Base-by-base conservation (phyloP, 2,797 vertebrate genomes). In the Cynodonichthys magdalenae region DNA sequence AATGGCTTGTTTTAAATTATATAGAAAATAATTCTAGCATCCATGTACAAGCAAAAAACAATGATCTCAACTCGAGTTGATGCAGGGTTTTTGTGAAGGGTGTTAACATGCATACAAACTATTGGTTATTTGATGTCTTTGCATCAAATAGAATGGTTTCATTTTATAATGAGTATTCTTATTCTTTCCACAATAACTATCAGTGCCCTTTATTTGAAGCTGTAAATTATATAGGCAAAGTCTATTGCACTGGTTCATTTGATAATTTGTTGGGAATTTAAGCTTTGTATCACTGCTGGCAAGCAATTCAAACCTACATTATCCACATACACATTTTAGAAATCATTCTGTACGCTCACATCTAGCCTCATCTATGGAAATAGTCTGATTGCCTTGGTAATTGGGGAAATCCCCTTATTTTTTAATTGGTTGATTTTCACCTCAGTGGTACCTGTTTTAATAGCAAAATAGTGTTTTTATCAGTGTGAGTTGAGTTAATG, bases 221-320 rank as follows among this genome's bases (percentile, higher is more conserved):
- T 63, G 24, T 29, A 46, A 1, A 45, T 68, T 63, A 53, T 63
- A 53, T 63, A 54, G 59, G 58, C 61, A 53, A 36, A 71, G 60
- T 55, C 47, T 52, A 36, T 45, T 28, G 47, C 24, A 24, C n/a
- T 52, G 39, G 28, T 75, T 67, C 64, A 58, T 74, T 52, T 64
- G 71, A 69, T 50, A 60, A 78, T 24, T 24, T 67, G 55, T 58
- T 8, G 34, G 42, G 55, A 64, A 54, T 69, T 79, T 74, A 55
- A 54, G 42, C n/a, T 36, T 66, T 67, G 74, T 78, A 81, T 81
- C 78, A 48, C 45, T 44, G 57, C 52, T 44, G 71, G 49, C 64
- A 74, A 84, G 71, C 53, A 34, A 42, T 49, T 65, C 27, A 71
- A 71, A 69, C 71, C 60, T 74, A 66, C 24, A 24, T 3, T 24